A percentile compares a stretch with the other conserved stretches of the same genome.
Evolutionary conservation across 2,797 vertebrate species (phyloP).

Genomic region (Salmo trutta): DNA sequence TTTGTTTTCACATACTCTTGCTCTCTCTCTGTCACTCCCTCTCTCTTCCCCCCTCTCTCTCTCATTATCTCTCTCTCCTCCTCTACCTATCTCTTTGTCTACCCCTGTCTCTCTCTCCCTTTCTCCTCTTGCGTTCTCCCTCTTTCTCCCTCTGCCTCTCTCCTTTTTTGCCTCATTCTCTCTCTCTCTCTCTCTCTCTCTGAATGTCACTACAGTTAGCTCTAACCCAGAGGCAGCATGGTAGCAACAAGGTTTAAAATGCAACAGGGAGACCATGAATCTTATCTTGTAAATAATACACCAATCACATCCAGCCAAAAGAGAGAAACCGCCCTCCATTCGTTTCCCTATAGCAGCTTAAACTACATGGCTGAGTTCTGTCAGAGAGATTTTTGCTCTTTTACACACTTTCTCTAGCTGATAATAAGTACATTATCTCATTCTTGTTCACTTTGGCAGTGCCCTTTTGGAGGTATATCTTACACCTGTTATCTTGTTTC

Average conservation of each 20-base stretch:
- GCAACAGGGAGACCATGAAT: background rate
- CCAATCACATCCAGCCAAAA: background rate
- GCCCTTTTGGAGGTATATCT: constrained; percentile 24
- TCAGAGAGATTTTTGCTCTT: constrained; percentile 4
- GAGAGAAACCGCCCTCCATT: background rate
- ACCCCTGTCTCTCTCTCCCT: background rate
- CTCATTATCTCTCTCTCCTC: background rate
- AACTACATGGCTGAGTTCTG: background rate
- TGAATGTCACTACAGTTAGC: constrained; percentile 20
- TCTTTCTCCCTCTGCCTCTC: background rate
- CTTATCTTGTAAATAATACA: constrained; percentile 8
- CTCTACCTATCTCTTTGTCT: background rate
- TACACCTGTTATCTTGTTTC: background rate
- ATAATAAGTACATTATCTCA: background rate
- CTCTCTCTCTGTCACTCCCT: constrained; percentile 19
- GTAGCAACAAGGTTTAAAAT: constrained; percentile 13
- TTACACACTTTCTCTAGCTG: constrained; percentile 6
- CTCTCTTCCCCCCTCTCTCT: background rate
- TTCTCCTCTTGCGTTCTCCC: background rate
- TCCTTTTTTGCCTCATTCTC: background rate
- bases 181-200: background rate
- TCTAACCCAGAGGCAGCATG: constrained; percentile 8
- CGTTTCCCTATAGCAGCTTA: background rate
- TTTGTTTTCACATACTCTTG: constrained; percentile 11
- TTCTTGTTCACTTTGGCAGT: constrained; percentile 9